Conservation (phyloP, 2,797 vertebrate species). For the Serranus cabrilla region DNA sequence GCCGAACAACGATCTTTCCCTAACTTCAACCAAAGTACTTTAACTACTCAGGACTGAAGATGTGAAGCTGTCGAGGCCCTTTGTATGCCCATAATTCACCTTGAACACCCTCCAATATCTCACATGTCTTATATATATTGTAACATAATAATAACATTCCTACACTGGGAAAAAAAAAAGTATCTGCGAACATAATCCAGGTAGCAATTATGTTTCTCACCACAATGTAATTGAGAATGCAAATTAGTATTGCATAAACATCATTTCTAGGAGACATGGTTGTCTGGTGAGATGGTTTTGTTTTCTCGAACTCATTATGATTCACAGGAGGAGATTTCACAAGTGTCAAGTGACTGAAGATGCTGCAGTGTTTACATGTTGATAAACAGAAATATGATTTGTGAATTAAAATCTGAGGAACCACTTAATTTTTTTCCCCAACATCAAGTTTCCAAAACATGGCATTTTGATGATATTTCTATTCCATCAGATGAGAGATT, state of each 20-base stretch:
- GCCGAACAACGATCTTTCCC: neutral
- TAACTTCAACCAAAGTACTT: neutral
- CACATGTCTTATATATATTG: neutral
- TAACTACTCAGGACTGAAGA: neutral
- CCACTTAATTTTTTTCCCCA: neutral
- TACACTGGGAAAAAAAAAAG: neutral
- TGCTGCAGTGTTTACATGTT: slow-evolving; percentile 8
- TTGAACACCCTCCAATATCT: neutral
- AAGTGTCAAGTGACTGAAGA: slow-evolving; percentile 14
- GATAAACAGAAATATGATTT: slow-evolving; percentile 24
- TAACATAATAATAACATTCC: too few species aligned
- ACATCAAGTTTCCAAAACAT: slow-evolving; percentile 7
- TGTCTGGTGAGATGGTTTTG: slow-evolving; percentile 20
- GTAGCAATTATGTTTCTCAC: slow-evolving; percentile 3
- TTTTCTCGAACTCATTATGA: slow-evolving; percentile 19
- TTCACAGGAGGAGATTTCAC: slow-evolving; percentile 26
- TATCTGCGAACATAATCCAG: slow-evolving; percentile 1
- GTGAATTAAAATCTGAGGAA: slow-evolving; percentile 12
- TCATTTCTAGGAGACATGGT: neutral
- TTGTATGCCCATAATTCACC: neutral
- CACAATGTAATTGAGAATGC: neutral
- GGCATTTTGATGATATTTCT: slow-evolving; percentile 17
- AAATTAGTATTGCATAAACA: slow-evolving; percentile 11
- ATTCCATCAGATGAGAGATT: slow-evolving; percentile 16
- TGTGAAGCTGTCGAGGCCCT: neutral